Evolutionary conservation across 2,888 invertebrate genomes (phyloP).

Genomic region (Hirtodrosophila duncani): DNA sequence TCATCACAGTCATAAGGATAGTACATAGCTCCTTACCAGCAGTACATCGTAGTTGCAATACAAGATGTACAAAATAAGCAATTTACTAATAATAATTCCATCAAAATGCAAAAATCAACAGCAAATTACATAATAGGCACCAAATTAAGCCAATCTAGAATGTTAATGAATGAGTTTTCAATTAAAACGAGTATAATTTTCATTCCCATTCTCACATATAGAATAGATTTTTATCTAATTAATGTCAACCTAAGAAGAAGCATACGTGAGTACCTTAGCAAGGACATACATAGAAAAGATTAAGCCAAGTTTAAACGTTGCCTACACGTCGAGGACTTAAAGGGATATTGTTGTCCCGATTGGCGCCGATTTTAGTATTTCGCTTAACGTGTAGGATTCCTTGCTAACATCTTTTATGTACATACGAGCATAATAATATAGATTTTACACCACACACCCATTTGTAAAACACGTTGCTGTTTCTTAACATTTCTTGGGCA

Average conservation of each 20-base stretch:
- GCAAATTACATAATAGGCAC: conserved; percentile 3
- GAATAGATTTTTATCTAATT: conserved; percentile 11
- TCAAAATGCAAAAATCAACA: not conserved
- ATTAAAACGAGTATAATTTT: too few species aligned
- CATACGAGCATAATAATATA: conserved; percentile 9
- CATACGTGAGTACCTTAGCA: conserved; percentile 71
- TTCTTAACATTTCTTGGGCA: conserved; percentile 14
- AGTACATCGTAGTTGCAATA: too few species aligned
- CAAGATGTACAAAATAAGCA: too few species aligned
- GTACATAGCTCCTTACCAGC: too few species aligned
- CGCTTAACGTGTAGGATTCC: conserved; percentile 35
- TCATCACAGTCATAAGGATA: too few species aligned
- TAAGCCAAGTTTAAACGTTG: conserved; percentile 28
- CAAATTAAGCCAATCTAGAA: too few species aligned
- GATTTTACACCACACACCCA: not conserved
- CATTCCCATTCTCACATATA: conserved; percentile 13
- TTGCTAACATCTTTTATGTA: conserved; percentile 42
- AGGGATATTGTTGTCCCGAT: conserved; percentile 14
- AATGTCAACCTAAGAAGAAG: conserved; percentile 36
- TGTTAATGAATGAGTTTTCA: too few species aligned
- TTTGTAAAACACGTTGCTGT: conserved; percentile 13
- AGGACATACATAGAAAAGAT: conserved; percentile 15
- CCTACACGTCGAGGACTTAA: conserved; percentile 44
- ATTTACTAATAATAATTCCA: too few species aligned
- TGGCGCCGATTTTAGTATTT: conserved; percentile 25